Base-by-base conservation (phyloP, 2,797 vertebrate species). In the Chrysolophus pictus region DNA sequence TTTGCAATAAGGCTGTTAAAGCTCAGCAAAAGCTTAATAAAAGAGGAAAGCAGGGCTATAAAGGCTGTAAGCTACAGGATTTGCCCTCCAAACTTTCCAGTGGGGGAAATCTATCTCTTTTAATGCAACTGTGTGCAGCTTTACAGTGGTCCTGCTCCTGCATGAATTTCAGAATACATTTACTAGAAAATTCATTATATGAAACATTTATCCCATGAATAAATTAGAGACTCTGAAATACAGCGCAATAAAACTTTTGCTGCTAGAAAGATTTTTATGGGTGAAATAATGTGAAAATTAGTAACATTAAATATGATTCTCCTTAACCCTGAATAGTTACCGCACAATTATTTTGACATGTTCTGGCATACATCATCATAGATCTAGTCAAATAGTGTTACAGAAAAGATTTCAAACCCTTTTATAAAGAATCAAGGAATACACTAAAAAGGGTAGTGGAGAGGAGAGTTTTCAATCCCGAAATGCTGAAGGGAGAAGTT, bases 161-260 rank as follows among this genome's bases (percentile, higher is more conserved):
- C 92, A 95, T 93, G 95, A 95, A 96, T 96, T 97, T 98, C 96
- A 97, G 96, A 98, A 97, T 97, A 97, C 96, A 98, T 98, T 97
- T 97, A 96, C 96, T 96, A 94, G 90, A 96, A 98, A 98, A 98
- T 97, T 97, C 97, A 98, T 98, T 98, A 97, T 96, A 97, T 97
- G 97, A 98, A 98, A 97, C 97, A 98, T 98, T 97, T 98, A 98
- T 97, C 96, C 95, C 97, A 97, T 97, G 97, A 97, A 98, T 98
- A 98, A 98, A 98, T 98, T 97, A 98, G 95, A 97, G 95, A 94
- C 87, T 96, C 95, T 97, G 96, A 97, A 97, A 97, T 97, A 96
- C 88, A 97, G 88, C 94, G 93, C 96, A 97, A 97, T 98, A 98
- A 98, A 98, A 97, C 96, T 97, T 98, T 94, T 97, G 95, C 97